Conservation (phyloP, 2,888 invertebrate genomes). For the Hypolimnas misippus region DNA sequence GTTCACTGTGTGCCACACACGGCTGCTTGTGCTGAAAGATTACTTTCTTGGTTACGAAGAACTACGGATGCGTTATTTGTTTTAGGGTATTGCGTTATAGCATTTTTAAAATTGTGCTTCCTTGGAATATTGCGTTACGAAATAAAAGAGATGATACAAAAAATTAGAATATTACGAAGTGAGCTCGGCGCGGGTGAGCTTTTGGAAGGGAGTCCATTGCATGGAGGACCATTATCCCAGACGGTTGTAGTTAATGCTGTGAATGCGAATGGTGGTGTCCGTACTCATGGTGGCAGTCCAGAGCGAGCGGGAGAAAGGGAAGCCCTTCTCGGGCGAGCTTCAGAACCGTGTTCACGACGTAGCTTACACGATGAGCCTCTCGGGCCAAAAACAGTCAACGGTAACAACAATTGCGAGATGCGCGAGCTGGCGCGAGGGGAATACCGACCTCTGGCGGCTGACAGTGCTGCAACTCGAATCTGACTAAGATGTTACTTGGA, state of each 20-base stretch:
- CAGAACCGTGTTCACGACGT: conserved; percentile 75
- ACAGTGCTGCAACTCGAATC: conserved; percentile 85
- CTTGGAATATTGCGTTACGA: conserved; percentile 93
- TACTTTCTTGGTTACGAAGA: conserved; percentile 89
- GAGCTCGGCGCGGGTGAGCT: conserved; percentile 85
- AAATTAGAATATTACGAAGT: conserved; percentile 90
- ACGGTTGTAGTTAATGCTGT: conserved; percentile 81
- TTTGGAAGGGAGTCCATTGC: conserved; percentile 73
- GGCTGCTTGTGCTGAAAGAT: conserved; percentile 88
- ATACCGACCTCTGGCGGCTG: conserved; percentile 79
- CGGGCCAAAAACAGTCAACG: conserved; percentile 87
- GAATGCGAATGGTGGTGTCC: conserved; percentile 84
- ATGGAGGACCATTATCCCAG: conserved; percentile 78
- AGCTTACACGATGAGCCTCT: conserved; percentile 74
- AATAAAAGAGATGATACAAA: conserved; percentile 96
- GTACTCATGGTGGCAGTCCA: conserved; percentile 81
- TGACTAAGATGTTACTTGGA: conserved; percentile 91
- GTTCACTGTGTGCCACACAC: conserved; percentile 77
- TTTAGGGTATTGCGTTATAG: conserved; percentile 93
- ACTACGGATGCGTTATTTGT: conserved; percentile 92
- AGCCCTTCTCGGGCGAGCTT: conserved; percentile 78
- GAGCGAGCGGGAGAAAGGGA: conserved; percentile 85
- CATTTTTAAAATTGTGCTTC: conserved; percentile 95
- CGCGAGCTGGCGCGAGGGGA: conserved; percentile 86
- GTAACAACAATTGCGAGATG: conserved; percentile 92